Evolutionary conservation across 92 coral and sea anemone genomes (phyloP).

Genomic region (Montipora capitata): DNA sequence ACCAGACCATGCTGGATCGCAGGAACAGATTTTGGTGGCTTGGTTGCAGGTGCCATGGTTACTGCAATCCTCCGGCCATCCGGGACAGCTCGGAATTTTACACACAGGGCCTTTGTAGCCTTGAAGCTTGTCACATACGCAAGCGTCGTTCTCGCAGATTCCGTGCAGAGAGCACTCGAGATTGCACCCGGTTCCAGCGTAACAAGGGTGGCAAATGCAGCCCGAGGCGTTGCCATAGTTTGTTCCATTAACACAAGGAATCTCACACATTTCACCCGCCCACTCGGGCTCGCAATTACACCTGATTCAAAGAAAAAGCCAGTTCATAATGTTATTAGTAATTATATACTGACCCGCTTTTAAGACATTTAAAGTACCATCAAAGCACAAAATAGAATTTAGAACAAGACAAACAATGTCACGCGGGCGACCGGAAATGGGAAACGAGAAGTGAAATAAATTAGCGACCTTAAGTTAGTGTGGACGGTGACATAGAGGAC

Average conservation of each 20-base stretch:
- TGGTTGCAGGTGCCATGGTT: conserved; percentile 96
- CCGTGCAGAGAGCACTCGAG: conserved; percentile 87
- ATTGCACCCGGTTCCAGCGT: conserved; percentile 90
- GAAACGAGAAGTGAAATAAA: too few species aligned
- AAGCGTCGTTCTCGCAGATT: conserved; percentile 73
- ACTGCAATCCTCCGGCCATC: conserved; percentile 96
- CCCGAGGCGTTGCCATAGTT: conserved; percentile 96
- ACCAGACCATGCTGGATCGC: conserved; percentile 96
- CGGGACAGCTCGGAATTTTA: conserved; percentile 93
- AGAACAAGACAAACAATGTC: too few species aligned
- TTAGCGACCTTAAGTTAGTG: too few species aligned
- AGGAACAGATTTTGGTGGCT: conserved; percentile 83
- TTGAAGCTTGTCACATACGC: conserved; percentile 85
- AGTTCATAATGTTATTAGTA: not conserved
- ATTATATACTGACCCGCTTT: too few species aligned
- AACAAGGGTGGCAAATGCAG: conserved; percentile 90
- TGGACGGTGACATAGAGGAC: too few species aligned
- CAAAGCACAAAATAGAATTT: too few species aligned
- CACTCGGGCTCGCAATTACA: conserved; percentile 85
- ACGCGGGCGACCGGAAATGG: too few species aligned
- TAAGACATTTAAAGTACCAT: too few species aligned
- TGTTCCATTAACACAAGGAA: conserved; percentile 90
- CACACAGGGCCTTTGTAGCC: conserved; percentile 97
- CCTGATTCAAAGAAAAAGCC: not conserved
- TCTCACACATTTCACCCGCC: conserved; percentile 95